Conservation (phyloP, 2,888 invertebrate genomes). For the Diadegma fenestrale region DNA sequence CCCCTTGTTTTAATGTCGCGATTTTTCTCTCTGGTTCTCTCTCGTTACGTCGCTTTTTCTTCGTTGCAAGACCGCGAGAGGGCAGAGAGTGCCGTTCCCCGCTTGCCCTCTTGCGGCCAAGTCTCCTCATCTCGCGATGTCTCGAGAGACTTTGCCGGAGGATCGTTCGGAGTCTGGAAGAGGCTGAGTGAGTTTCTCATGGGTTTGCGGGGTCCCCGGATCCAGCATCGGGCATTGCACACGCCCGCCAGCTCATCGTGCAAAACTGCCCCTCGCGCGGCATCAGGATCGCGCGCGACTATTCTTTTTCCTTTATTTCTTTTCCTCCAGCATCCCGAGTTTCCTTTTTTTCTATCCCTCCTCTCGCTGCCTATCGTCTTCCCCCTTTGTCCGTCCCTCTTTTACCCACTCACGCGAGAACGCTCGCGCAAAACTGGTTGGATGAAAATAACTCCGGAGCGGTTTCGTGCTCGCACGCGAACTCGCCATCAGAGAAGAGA, state of each 20-base stretch:
- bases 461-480: conserved; percentile 68
- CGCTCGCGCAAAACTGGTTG: conserved; percentile 70
- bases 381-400: conserved; percentile 26
- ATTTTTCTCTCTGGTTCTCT: conserved; percentile 20
- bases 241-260: conserved; percentile 21
- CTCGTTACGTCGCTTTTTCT: conserved; percentile 10
- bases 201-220: conserved; percentile 35
- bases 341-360: conserved; percentile 42
- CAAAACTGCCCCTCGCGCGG: conserved; percentile 45
- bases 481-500: conserved; percentile 53
- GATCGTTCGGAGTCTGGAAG: conserved; percentile 59
- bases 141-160: conserved; percentile 19
- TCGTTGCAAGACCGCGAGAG: conserved; percentile 28
- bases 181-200: conserved; percentile 1
- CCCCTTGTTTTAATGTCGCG: conserved; percentile 9
- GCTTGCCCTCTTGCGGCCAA: conserved; percentile 32
- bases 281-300: conserved; percentile 63
- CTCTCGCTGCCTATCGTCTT: conserved; percentile 23
- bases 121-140: conserved; percentile 26
- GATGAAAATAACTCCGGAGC: conserved; percentile 71
- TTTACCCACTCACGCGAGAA: conserved; percentile 37
- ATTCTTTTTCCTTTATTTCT: conserved; percentile 49
- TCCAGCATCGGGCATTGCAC: conserved; percentile 45
- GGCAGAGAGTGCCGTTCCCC: conserved; percentile 36
- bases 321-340: conserved; percentile 21